These are phyloP conservation scores for Limulus polyphemus DNA, from an alignment of 2,888 invertebrate species.

Conservation along the genomic window DNA sequence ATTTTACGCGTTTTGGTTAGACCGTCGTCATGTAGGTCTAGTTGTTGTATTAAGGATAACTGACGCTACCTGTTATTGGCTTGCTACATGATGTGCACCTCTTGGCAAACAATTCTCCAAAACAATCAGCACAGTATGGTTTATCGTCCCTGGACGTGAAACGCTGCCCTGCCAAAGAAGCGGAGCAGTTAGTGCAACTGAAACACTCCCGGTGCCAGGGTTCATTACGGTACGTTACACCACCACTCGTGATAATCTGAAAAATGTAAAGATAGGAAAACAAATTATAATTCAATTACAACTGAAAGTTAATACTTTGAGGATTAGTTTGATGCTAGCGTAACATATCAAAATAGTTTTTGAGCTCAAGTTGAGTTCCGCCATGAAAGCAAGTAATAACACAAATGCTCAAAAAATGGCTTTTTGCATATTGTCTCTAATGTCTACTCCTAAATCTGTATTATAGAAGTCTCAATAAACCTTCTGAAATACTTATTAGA, in stretches of 20 bases:
- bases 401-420: background rate
- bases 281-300: conserved; percentile 15
- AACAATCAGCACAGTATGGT: conserved; percentile 98
- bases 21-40: background rate
- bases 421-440: too few relatives aligned
- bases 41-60: background rate
- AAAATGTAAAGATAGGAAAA: conserved; percentile 4
- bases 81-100: conserved; percentile 93
- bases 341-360: too few relatives aligned
- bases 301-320: too few relatives aligned
- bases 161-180: conserved; percentile 91
- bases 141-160: conserved; percentile 95
- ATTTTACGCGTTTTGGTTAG: too few relatives aligned
- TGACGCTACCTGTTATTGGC: conserved; percentile 80
- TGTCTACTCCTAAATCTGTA: too few relatives aligned
- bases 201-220: conserved; percentile 99
- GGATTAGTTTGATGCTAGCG: too few relatives aligned
- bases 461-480: too few relatives aligned
- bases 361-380: too few relatives aligned
- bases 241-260: conserved; percentile 95
- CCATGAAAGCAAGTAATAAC: too few relatives aligned
- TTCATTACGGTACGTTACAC: conserved; percentile 99
- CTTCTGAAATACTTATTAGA: too few relatives aligned
- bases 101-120: conserved; percentile 96
- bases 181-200: conserved; percentile 93